Evolutionary conservation across 2,797 vertebrate genomes (phyloP).

Genomic region (Carcharodon carcharias): DNA sequence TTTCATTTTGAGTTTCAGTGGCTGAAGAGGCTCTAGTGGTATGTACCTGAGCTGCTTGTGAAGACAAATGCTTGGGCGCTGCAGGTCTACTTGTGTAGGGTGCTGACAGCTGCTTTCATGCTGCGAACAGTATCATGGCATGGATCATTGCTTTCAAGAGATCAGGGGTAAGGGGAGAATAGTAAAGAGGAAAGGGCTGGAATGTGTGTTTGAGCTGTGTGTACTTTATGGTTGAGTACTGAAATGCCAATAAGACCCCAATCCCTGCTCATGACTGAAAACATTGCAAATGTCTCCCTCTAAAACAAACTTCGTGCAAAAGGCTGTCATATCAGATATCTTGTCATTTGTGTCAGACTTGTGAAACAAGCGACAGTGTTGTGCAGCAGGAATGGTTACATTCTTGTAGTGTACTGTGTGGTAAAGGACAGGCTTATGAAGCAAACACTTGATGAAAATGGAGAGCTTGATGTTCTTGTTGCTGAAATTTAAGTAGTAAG

Average conservation of each 20-base stretch:
- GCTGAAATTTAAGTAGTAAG: not conserved
- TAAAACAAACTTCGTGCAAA: not conserved
- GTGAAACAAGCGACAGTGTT: not conserved
- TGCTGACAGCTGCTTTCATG: not conserved
- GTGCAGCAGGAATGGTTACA: constrained; percentile 10
- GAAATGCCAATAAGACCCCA: not conserved
- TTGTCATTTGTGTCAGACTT: not conserved
- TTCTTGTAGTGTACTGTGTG: not conserved
- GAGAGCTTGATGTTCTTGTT: not conserved
- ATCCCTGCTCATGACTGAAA: not conserved
- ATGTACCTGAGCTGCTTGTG: not conserved
- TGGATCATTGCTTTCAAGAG: not conserved
- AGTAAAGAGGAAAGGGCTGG: not conserved
- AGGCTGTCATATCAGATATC: not conserved
- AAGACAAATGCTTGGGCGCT: not conserved
- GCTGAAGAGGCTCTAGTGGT: not conserved
- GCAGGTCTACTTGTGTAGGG: not conserved
- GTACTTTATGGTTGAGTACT: not conserved
- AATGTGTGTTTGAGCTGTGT: not conserved
- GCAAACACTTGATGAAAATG: not conserved
- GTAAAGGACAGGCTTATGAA: not conserved
- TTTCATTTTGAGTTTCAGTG: not conserved
- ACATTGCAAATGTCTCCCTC: not conserved
- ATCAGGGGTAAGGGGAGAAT: not conserved
- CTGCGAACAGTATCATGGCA: not conserved